A percentile compares a stretch with the other conserved stretches of the same genome.
phyloP scores from a whole-genome alignment of 2,113 vertebrate genomes.

The Chloebia gouldiae region DNA sequence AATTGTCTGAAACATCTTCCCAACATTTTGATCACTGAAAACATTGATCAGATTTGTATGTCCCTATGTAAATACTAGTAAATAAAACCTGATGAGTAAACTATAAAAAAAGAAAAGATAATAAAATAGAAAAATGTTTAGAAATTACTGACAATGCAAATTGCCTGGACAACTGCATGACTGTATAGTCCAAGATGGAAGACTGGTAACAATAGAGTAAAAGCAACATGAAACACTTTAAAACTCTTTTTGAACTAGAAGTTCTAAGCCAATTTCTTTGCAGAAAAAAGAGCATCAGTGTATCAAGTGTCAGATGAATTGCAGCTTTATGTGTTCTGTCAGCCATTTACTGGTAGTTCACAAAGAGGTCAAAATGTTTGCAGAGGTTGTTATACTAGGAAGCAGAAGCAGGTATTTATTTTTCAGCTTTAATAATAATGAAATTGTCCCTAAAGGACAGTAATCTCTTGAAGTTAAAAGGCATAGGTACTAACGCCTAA shows the following conservation, averaged over 20 bases:
- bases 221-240: background rate
- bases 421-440: background rate
- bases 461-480: background rate
- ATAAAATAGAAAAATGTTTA: background rate
- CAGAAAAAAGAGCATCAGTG: background rate
- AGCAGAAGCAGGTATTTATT: background rate
- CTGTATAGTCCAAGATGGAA: background rate
- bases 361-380: background rate
- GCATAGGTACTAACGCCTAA: background rate
- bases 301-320: background rate
- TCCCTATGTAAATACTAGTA: background rate
- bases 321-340: background rate
- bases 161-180: background rate
- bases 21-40: constrained; percentile 1
- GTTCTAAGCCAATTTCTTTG: background rate
- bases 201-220: background rate
- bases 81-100: background rate
- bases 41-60: background rate
- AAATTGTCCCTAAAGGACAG: background rate
- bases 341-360: background rate
- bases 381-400: background rate
- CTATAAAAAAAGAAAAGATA: background rate
- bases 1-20: constrained; percentile 13
- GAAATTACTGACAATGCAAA: background rate
- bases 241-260: background rate